Conservation (phyloP, 2,888 invertebrate genomes). For the Nipponacmea schrenckii region DNA sequence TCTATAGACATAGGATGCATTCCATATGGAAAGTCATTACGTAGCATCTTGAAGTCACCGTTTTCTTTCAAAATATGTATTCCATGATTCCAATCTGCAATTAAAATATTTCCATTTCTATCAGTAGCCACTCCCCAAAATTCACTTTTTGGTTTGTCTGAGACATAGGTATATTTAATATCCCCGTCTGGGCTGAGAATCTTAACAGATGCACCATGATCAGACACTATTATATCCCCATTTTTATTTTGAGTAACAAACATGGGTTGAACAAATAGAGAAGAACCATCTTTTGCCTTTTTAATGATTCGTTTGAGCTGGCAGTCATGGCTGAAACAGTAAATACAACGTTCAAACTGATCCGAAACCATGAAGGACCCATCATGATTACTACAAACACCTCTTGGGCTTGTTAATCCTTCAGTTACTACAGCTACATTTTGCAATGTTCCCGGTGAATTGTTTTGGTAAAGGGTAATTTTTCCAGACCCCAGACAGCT, state of each 20-base stretch:
- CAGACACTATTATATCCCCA: constrained; percentile 31
- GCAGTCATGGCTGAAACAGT: constrained; percentile 18
- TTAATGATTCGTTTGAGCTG: constrained; percentile 26
- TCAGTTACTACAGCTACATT: not conserved
- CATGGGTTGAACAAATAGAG: constrained; percentile 31
- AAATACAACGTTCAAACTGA: constrained; percentile 24
- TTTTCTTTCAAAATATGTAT: constrained; percentile 25
- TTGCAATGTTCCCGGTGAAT: not conserved
- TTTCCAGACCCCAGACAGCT: not conserved
- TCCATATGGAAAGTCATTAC: constrained; percentile 8
- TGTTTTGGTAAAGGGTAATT: not conserved
- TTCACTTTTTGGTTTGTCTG: constrained; percentile 29
- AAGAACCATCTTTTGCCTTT: constrained; percentile 29
- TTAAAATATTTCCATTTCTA: constrained; percentile 22
- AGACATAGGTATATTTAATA: constrained; percentile 28
- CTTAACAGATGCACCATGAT: constrained; percentile 30
- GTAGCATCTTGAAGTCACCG: constrained; percentile 19
- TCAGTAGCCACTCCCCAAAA: constrained; percentile 37
- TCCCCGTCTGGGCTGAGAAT: constrained; percentile 29
- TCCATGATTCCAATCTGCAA: constrained; percentile 38
- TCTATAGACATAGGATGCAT: constrained; percentile 13
- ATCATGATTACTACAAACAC: constrained; percentile 12
- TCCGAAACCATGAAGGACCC: constrained; percentile 23
- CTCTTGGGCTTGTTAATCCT: constrained; percentile 17
- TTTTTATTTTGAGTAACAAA: constrained; percentile 30